Base-by-base conservation (phyloP, 2,113 vertebrate genomes). In the Nicator chloris region DNA sequence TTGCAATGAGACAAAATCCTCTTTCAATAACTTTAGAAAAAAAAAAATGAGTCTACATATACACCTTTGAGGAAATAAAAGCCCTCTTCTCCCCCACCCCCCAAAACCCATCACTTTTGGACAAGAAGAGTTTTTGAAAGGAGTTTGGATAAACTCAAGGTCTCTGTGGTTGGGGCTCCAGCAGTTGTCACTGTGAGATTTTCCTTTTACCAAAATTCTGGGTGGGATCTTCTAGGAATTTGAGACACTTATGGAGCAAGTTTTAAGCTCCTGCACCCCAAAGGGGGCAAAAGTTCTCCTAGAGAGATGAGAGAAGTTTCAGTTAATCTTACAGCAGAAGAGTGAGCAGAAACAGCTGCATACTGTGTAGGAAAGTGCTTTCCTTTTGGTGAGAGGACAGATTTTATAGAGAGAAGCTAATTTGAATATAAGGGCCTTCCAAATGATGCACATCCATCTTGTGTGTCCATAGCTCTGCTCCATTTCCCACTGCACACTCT, bases 11-110 rank as follows among this genome's bases (percentile, higher is more conserved):
- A 40, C 24, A 73, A 81, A 73, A 82, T 47, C 20, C 30, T 13
- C 22, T 64, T 35, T 42, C 20, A 50, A 9, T 15, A 33, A 26
- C 11, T 51, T 71, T 2, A 16, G 39, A 57, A 15, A 33, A 47
- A 82, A 30, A 9, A 11, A 65, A 14, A 83, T 10, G 0, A 61
- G 4, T 45, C 10, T n/a, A 6, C 10, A 19, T 7, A 27, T 1
- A 24, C 15, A 31, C 10, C 70, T 61, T 7, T 10, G 73, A 59
- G 39, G 47, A n/a, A 70, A 60, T 50, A 37, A 37, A n/a, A 2
- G 1, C 9, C 7, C 7, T 33, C 14, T 24, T 33, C 11, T n/a
- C 8, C 7, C 35, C 24, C 3, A 30, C 2, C 5, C 7, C 9
- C 2, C 4, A 5, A 31, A 57, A 51, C 0, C 0, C 28, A 65